A percentile compares a stretch with the other conserved stretches of the same genome.
phyloP scores from a whole-genome alignment of 2,888 invertebrate genomes.

The Tryphoninae sp. region DNA sequence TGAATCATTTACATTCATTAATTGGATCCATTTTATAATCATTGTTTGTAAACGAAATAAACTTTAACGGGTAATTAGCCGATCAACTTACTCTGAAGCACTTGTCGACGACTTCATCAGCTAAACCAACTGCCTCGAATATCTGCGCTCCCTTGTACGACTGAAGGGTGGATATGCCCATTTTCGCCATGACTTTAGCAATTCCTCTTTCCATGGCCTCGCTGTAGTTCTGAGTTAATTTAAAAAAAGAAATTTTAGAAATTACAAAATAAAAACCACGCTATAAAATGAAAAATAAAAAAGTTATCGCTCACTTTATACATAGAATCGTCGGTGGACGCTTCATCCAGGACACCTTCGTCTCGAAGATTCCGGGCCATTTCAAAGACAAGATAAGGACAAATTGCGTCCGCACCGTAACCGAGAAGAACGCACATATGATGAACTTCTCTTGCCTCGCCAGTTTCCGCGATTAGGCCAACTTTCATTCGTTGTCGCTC shows the following conservation, averaged over 20 bases:
- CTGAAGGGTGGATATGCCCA: conserved; percentile 99
- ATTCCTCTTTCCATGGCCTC: conserved; percentile 95
- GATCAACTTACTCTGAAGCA: conserved; percentile 91
- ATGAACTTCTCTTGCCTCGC: conserved; percentile 97
- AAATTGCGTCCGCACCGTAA: conserved; percentile 98
- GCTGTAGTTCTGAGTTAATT: conserved; percentile 87
- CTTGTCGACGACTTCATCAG: conserved; percentile 95
- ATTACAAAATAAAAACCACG: conserved; percentile 11
- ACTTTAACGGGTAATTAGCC: conserved; percentile 11
- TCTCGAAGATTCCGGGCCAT: conserved; percentile 92
- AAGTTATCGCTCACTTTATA: conserved; percentile 83
- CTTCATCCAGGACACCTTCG: conserved; percentile 91
- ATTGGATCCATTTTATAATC: conserved; percentile 77
- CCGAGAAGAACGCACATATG: conserved; percentile 97
- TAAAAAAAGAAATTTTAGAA: no score
- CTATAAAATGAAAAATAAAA: conserved; percentile 4
- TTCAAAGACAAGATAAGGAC: conserved; percentile 98
- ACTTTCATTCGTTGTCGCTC: conserved; percentile 98
- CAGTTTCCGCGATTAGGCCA: conserved; percentile 96
- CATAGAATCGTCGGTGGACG: conserved; percentile 90
- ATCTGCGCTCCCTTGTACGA: conserved; percentile 99
- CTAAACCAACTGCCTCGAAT: conserved; percentile 98
- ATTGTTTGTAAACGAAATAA: conserved; percentile 54
- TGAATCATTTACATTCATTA: conserved; percentile 74
- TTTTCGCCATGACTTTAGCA: conserved; percentile 98